Conservation (phyloP, 2,113 vertebrate genomes). For the Felis chaus region DNA sequence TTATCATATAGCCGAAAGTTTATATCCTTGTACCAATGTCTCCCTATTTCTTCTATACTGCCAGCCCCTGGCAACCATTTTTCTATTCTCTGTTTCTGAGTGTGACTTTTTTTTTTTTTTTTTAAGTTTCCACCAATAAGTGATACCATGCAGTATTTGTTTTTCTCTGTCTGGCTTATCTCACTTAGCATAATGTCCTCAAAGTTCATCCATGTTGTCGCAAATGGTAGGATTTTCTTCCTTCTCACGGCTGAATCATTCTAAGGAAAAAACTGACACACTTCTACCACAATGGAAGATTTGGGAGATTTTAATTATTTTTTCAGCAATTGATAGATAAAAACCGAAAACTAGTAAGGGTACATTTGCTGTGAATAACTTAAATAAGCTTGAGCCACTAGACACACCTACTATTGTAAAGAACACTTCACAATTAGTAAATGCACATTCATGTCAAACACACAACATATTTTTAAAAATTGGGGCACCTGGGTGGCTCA, state of each 20-base stretch:
- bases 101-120: background rate
- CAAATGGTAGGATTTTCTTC: background rate
- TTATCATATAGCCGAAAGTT: background rate
- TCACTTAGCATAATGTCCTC: background rate
- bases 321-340: conserved; percentile 11
- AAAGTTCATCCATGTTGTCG: background rate
- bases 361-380: background rate
- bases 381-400: background rate
- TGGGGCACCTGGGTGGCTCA: no score
- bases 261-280: background rate
- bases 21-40: background rate
- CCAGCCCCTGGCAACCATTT: background rate
- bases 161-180: conserved; percentile 15
- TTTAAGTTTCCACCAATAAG: background rate
- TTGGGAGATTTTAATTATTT: conserved; percentile 13
- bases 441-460: background rate
- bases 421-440: background rate
- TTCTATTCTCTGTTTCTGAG: background rate
- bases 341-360: background rate
- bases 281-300: background rate
- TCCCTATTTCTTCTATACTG: background rate
- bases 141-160: background rate
- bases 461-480: conserved; percentile 34
- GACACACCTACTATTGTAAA: background rate
- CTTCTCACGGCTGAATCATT: background rate